A percentile compares a stretch with the other conserved stretches of the same genome.
Conservation (phyloP, 2,888 invertebrate genomes). For the Prionchulus punctatus region DNA sequence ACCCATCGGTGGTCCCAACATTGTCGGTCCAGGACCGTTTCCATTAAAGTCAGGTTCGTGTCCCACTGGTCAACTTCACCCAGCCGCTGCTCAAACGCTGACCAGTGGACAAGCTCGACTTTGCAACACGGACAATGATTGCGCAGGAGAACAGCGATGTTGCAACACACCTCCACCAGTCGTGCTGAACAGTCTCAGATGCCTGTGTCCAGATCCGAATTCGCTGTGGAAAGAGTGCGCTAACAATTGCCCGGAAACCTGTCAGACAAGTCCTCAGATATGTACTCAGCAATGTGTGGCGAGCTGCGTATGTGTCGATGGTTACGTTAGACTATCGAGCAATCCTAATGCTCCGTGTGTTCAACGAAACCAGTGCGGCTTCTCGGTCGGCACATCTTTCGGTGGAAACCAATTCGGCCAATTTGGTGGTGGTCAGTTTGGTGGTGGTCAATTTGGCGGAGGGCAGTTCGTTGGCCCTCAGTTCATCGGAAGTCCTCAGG, state of each 20-base stretch:
- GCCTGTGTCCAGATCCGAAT: neutral
- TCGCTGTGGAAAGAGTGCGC: neutral
- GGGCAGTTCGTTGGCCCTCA: too few species aligned
- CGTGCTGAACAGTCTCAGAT: neutral
- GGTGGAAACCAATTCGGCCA: too few species aligned
- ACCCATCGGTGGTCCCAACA: neutral
- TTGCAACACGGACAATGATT: neutral
- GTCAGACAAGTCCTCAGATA: neutral
- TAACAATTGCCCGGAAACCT: neutral
- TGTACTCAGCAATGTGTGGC: neutral
- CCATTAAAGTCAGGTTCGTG: neutral
- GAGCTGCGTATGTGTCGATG: neutral
- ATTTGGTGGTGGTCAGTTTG: too few species aligned
- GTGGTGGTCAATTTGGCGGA: too few species aligned
- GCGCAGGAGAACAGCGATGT: neutral
- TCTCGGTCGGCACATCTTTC: too few species aligned
- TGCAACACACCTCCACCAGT: neutral
- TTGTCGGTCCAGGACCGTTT: neutral
- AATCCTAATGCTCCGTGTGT: neutral
- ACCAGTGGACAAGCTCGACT: neutral
- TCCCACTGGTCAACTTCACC: neutral
- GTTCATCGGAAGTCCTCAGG: too few species aligned
- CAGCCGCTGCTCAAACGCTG: neutral
- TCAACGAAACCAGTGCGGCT: too few species aligned
- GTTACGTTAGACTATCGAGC: neutral